Conservation (phyloP, 2,113 vertebrate genomes). For the Athene cunicularia region DNA sequence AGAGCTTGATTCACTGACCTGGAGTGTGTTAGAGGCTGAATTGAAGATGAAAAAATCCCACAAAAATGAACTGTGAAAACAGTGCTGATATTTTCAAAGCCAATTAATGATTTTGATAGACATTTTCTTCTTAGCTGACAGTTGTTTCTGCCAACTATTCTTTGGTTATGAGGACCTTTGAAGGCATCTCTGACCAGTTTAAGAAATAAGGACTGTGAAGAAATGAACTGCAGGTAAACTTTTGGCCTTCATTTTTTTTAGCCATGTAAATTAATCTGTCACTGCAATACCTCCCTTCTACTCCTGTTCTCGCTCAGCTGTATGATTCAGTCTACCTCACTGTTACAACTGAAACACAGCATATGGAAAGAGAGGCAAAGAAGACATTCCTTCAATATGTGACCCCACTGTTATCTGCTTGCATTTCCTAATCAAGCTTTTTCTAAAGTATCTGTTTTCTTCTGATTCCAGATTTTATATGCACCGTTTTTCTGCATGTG, state of each 20-base stretch:
- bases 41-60: neutral
- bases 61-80: neutral
- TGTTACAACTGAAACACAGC: neutral
- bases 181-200: neutral
- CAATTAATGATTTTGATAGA: neutral
- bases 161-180: neutral
- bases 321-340: neutral
- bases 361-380: neutral
- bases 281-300: neutral
- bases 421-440: neutral
- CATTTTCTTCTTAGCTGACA: neutral
- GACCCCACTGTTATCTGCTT: neutral
- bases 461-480: neutral
- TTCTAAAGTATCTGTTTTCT: neutral
- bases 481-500: rapidly evolving
- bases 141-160: neutral
- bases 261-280: neutral
- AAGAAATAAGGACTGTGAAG: neutral
- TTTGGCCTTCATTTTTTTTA: neutral
- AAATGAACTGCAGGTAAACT: neutral
- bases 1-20: neutral
- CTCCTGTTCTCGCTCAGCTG: neutral
- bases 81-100: neutral
- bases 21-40: neutral
- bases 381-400: neutral